These are phyloP conservation scores for Nymphicus hollandicus DNA, from an alignment of 2,113 vertebrate genomes.

Conservation along the genomic window DNA sequence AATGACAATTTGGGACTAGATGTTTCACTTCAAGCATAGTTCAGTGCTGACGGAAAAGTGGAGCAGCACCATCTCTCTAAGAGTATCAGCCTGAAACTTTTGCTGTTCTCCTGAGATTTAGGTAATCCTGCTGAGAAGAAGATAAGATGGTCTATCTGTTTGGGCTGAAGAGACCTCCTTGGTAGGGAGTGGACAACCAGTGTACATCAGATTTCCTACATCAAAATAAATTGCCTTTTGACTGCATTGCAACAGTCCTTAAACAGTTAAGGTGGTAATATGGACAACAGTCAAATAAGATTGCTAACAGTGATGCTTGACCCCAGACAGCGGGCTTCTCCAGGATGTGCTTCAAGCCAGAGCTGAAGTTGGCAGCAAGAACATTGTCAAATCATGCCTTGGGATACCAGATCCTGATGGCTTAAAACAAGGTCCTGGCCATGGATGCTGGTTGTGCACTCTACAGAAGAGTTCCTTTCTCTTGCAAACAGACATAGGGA, in stretches of 20 bases:
- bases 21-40: conserved; percentile 19
- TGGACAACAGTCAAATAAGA: rapidly evolving
- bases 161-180: neutral
- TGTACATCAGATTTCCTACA: neutral
- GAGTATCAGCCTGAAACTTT: neutral
- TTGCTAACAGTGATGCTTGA: neutral
- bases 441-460: neutral
- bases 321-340: neutral
- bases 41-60: neutral
- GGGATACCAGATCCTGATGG: neutral
- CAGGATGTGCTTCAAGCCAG: neutral
- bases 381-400: rapidly evolving
- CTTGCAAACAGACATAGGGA: neutral
- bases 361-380: neutral
- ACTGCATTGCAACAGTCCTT: neutral
- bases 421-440: neutral
- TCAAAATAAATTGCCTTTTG: neutral
- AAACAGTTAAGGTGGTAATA: neutral
- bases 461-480: neutral
- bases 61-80: neutral
- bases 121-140: neutral
- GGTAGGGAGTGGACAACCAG: neutral
- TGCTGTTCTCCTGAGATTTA: neutral
- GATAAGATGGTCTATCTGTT: neutral
- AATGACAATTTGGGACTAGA: conserved; percentile 39